Evolutionary conservation across 2,797 vertebrate species (phyloP), one percentile per base, ranked within the genome.

Genomic region (Enteromius fasciolatus): DNA sequence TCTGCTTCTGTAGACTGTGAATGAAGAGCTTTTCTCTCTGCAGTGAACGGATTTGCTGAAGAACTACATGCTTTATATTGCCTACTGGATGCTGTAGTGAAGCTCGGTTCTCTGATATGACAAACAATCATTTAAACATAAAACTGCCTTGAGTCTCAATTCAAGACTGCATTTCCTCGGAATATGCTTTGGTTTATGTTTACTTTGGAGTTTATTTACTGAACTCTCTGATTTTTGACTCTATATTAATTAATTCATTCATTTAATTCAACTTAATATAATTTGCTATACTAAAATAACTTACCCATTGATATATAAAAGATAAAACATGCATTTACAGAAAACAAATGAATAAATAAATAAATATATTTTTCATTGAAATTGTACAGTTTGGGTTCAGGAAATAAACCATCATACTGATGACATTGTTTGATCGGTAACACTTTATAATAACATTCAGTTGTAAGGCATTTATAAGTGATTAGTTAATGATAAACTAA

Each of bases 1-100:
- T 95, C 94, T 92, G 92, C 93, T 95, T 95, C 93, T 92, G 93
- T 95, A 93, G 94, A 94, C 95, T 95, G 94, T 95, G 96, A 95
- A 95, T 92, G 90, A 95, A 95, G 95, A 93, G n/a, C 25, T 48
- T 70, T 39, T 92, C 94, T 96, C 94, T 93, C 90, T 93, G 91
- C 93, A 93, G 93, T 93, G 94, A 95, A 96, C 93, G 94, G 91
- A 93, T 93, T 93, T 88, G 80, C 90, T 93, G 93, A 95, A 94
- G 28, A 70, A 72, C 52, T 48, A 48, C 20, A 6, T 31, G 50
- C 36, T 59, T n/a, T 69, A 59, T 15, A 15, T n/a, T 36, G 18
- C 18, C 41, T 48, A 2, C 20, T 77, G 74, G 1, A 67, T 11
- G 61, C 4, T 17, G 12, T 8, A 17, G 46, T 67, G 31, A 68